Conservation (phyloP, 2,797 vertebrate genomes). For the Tangara arthus region DNA sequence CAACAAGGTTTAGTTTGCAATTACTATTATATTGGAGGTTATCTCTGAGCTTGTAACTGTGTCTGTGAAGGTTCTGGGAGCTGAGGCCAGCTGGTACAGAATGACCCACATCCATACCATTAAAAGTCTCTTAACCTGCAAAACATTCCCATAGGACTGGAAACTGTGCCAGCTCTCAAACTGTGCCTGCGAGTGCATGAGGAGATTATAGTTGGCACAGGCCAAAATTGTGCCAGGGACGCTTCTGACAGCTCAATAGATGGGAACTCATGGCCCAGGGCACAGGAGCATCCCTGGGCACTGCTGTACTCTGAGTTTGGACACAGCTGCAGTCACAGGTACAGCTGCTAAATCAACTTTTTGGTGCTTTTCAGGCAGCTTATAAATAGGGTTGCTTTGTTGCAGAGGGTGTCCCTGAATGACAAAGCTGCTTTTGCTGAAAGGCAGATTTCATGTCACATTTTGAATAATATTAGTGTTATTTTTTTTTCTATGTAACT, state of each 20-base stretch:
- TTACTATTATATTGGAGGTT: neutral
- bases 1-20: neutral
- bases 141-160: constrained; percentile 21
- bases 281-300: neutral
- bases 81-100: neutral
- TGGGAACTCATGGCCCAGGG: neutral
- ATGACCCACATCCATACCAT: constrained; percentile 34
- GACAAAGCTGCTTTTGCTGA: neutral
- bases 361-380: neutral
- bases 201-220: neutral
- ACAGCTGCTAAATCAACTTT: neutral
- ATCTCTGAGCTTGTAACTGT: neutral
- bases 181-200: constrained; percentile 8
- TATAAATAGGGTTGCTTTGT: neutral
- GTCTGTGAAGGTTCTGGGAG: neutral
- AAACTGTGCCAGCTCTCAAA: constrained; percentile 5
- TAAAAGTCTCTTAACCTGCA: constrained; percentile 36
- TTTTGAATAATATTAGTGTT: neutral
- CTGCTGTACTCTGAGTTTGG: neutral
- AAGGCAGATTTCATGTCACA: neutral
- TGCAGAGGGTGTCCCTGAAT: neutral
- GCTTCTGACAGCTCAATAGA: constrained; percentile 2
- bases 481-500: neutral
- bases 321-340: neutral
- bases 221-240: neutral